Base-by-base conservation (phyloP, 2,113 vertebrate species). In the Pomatorhinus ruficollis region DNA sequence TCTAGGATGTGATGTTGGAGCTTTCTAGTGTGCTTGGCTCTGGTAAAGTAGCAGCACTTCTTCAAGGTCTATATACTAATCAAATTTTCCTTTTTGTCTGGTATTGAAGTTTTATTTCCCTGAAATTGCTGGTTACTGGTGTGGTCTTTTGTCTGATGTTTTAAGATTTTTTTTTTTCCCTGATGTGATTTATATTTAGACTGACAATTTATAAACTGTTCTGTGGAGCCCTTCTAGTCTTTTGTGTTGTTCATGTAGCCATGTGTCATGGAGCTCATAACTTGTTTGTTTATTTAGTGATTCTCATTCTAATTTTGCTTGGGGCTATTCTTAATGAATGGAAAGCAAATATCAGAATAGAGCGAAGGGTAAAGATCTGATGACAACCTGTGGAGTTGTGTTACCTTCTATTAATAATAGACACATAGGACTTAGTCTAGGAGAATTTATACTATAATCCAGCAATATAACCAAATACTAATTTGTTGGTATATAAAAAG, bases 251-350 rank as follows among this genome's bases (percentile, higher is more conserved):
- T 71, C 23, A 9, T 59, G 35, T 52, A 84, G 60, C 37, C 40
- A 31, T 82, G 25, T 71, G 44, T 82, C 52, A 40, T 33, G 56
- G 44, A 92, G 71, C 64, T 92, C 69, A 68, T 89, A 89, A 75
- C 83, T 92, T 96, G 92, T 96, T 96, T 97, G 83, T 96, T 96
- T 96, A 90, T 92, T 94, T 92, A 97, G 74, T 84, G 83, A 65
- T 93, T 95, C 92, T 96, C 57, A 86, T 94, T 94, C 96, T 96
- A 95, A 96, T 95, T 95, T 96, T 92, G 95, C 93, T 89, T 75
- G 83, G 53, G 90, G 96, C 92, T 96, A 89, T 94, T 95, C 95
- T 96, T 94, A 96, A 97, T 97, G 90, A 97, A 96, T 96, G 93
- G 96, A 97, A 97, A 97, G 92, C 95, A 96, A 96, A 86, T 89